These are phyloP conservation scores for Gnathonemus echidnorhynchus DNA, from an alignment of 2,113 vertebrate genomes.

Conservation along the genomic window DNA sequence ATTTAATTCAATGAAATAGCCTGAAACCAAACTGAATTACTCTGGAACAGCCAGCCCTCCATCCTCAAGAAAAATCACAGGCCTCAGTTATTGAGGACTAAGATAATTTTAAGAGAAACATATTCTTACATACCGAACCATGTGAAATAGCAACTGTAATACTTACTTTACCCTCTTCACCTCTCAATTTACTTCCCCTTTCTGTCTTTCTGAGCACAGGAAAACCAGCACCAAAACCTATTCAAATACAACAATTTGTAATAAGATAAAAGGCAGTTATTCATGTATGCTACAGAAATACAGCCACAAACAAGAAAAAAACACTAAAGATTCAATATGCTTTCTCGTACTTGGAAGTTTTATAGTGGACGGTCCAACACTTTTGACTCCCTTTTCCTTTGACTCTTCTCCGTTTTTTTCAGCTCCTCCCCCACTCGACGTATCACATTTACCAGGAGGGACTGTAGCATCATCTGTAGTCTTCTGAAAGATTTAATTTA, in stretches of 20 bases:
- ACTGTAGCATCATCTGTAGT: not conserved
- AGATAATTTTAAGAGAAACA: not conserved
- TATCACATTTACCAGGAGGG: not conserved
- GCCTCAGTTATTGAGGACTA: not conserved
- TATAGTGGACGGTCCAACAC: not conserved
- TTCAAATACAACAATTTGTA: not conserved
- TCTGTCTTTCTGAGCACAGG: conserved; percentile 54
- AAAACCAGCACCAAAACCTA: conserved; percentile 50
- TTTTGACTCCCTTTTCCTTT: conserved; percentile 2
- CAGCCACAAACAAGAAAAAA: not conserved
- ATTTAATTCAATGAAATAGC: not conserved
- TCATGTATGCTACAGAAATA: not conserved
- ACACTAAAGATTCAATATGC: not conserved
- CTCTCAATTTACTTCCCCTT: conserved; percentile 21
- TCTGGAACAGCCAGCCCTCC: not conserved
- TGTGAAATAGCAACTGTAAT: not conserved
- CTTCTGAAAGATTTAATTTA: not conserved
- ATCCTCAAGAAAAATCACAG: not conserved
- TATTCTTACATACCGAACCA: not conserved
- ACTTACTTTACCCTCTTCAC: conserved; percentile 24
- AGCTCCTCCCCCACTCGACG: not conserved
- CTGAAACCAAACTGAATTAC: not conserved
- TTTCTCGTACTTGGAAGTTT: not conserved
- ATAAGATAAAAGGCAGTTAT: not conserved
- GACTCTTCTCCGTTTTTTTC: not conserved